phyloP scores from a whole-genome alignment of 1,140 invertebrate species.

The Helicoverpa zea region DNA sequence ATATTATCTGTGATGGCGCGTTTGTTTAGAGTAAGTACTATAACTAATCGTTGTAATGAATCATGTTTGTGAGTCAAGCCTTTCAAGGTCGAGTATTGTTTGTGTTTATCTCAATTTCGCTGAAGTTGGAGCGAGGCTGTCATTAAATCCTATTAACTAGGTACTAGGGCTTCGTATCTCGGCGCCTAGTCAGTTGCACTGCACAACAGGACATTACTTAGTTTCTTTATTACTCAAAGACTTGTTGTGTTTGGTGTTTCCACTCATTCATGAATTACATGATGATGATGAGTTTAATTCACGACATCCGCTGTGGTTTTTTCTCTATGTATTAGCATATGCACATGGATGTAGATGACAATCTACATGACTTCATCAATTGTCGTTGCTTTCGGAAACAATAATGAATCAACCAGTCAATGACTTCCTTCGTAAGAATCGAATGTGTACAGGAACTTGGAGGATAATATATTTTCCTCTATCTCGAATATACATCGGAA shows the following conservation, averaged over 20 bases:
- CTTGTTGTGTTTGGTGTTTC: background rate
- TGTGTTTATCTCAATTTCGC: constrained; percentile 34
- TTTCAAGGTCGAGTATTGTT: constrained; percentile 29
- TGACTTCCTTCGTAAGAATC: background rate
- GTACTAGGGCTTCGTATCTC: constrained; percentile 31
- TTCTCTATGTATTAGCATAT: too few species aligned
- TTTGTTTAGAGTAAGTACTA: constrained; percentile 42
- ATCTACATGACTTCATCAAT: background rate
- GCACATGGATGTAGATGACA: background rate
- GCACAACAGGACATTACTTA: background rate
- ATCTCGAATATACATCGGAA: background rate
- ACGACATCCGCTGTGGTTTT: too few species aligned
- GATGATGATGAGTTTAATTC: too few species aligned
- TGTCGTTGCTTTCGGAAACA: background rate
- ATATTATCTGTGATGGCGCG: constrained; percentile 17
- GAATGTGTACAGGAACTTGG: background rate
- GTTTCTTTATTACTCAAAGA: too few species aligned
- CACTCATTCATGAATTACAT: background rate
- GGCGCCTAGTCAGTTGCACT: background rate
- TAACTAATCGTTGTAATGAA: constrained; percentile 23
- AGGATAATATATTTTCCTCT: background rate
- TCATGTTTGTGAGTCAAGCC: constrained; percentile 13
- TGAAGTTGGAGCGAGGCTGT: constrained; percentile 10
- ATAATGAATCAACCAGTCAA: background rate
- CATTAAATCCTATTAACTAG: constrained; percentile 39